Conservation (phyloP, 2,113 vertebrate genomes). For the Tretioscincus oriximinensis region DNA sequence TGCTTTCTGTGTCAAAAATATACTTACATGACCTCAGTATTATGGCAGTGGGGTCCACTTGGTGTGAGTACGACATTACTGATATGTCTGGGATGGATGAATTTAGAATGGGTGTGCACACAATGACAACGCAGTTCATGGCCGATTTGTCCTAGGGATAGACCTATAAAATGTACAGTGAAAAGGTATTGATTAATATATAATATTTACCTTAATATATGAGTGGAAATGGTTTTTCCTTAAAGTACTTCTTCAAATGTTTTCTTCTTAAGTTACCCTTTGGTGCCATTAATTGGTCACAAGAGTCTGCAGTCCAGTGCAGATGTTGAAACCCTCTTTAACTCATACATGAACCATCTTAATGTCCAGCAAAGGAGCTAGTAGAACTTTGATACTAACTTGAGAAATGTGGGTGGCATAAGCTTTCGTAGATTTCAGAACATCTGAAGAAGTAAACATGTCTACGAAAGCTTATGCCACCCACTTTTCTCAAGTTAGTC, state of each 20-base stretch:
- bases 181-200: rapidly evolving
- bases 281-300: slow-evolving; percentile 11
- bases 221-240: neutral
- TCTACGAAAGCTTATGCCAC: too few species aligned
- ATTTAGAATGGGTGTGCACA: slow-evolving; percentile 70
- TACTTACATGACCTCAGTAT: slow-evolving; percentile 90
- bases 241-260: too few species aligned
- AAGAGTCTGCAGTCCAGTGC: too few species aligned
- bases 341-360: too few species aligned
- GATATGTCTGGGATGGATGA: slow-evolving; percentile 75
- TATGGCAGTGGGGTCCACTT: slow-evolving; percentile 81
- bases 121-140: slow-evolving; percentile 86
- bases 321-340: too few species aligned
- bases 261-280: neutral
- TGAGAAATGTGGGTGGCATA: too few species aligned
- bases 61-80: slow-evolving; percentile 77
- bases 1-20: neutral
- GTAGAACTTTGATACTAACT: too few species aligned
- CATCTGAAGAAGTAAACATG: too few species aligned
- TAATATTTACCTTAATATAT: too few species aligned
- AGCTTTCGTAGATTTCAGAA: too few species aligned
- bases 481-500: too few species aligned
- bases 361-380: too few species aligned
- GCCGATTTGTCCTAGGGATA: slow-evolving; percentile 45
- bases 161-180: slow-evolving; percentile 56